These are phyloP conservation scores for Gorsachius magnificus DNA, from an alignment of 2,797 vertebrate genomes.

Conservation along the genomic window DNA sequence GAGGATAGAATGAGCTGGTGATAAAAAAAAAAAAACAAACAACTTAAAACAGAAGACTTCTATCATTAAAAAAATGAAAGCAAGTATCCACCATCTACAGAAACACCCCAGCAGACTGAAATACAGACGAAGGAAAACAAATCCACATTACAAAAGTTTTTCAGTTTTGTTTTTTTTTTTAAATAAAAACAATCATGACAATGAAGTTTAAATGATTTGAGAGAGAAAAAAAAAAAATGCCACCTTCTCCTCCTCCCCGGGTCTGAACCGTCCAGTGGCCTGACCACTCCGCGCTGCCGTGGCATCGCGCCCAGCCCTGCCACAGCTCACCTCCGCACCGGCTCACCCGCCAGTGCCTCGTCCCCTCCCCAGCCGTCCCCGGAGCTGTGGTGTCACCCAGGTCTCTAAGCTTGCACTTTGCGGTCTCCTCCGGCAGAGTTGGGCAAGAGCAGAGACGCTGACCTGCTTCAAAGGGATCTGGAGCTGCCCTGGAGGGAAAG, in stretches of 20 bases:
- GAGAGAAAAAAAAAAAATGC: constrained; percentile 10
- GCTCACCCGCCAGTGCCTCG: not conserved
- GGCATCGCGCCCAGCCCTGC: not conserved
- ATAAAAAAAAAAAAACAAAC: constrained; percentile 17
- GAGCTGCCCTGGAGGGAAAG: constrained; percentile 41
- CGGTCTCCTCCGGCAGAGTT: not conserved
- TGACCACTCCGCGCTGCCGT: not conserved
- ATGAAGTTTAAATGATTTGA: constrained; percentile 48
- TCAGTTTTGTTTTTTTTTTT: constrained; percentile 45
- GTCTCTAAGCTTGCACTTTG: not conserved
- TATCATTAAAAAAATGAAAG: constrained; percentile 62
- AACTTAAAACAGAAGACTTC: constrained; percentile 54
- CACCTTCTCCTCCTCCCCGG: constrained; percentile 3
- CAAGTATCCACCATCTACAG: constrained; percentile 56
- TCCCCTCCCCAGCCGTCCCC: not conserved
- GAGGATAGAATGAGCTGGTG: constrained; percentile 64
- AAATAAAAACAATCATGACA: constrained; percentile 67
- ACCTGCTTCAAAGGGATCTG: constrained; percentile 8
- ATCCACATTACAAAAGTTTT: constrained; percentile 56
- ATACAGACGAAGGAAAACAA: constrained; percentile 52
- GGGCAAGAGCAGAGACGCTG: not conserved
- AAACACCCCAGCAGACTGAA: constrained; percentile 53
- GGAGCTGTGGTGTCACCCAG: not conserved
- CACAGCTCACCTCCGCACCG: not conserved
- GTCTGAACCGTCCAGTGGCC: not conserved